Evolutionary conservation across 1,140 invertebrate genomes (phyloP).

Genomic region (Achroia grisella): DNA sequence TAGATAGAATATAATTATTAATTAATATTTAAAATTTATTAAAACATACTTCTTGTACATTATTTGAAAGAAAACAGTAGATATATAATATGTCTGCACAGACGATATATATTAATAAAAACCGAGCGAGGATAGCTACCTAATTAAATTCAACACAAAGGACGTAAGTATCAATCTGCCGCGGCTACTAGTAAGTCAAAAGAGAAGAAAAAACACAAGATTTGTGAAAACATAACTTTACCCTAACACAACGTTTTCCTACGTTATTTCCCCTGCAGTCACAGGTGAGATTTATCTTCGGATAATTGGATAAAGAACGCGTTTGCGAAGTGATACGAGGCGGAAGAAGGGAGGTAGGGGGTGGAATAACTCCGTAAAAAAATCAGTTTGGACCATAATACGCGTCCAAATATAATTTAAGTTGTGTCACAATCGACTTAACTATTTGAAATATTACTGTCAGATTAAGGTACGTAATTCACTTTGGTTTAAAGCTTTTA

Average conservation of each 20-base stretch:
- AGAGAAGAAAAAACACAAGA: conserved; percentile 29
- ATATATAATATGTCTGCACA: too few species aligned
- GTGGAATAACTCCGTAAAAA: too few species aligned
- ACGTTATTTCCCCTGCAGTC: conserved; percentile 59
- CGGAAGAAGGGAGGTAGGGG: too few species aligned
- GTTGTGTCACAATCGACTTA: too few species aligned
- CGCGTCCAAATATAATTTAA: too few species aligned
- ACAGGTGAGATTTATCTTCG: conserved; percentile 71
- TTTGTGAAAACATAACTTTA: conserved; percentile 53
- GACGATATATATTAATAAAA: too few species aligned
- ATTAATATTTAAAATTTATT: too few species aligned
- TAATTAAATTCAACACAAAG: conserved; percentile 9
- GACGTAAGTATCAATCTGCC: background rate
- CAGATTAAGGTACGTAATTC: too few species aligned
- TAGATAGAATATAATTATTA: too few species aligned
- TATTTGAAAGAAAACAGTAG: background rate
- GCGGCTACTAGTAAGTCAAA: conserved; percentile 11
- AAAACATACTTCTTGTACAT: background rate
- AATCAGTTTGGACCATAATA: too few species aligned
- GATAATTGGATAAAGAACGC: conserved; percentile 71
- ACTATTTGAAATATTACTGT: too few species aligned
- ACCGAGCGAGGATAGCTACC: background rate
- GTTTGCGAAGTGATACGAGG: conserved; percentile 64
- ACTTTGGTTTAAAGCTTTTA: too few species aligned
- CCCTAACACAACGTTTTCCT: conserved; percentile 53